A percentile compares a stretch with the other conserved stretches of the same genome.
Conservation (phyloP, 2,888 invertebrate genomes). For the Pterostichus madidus region DNA sequence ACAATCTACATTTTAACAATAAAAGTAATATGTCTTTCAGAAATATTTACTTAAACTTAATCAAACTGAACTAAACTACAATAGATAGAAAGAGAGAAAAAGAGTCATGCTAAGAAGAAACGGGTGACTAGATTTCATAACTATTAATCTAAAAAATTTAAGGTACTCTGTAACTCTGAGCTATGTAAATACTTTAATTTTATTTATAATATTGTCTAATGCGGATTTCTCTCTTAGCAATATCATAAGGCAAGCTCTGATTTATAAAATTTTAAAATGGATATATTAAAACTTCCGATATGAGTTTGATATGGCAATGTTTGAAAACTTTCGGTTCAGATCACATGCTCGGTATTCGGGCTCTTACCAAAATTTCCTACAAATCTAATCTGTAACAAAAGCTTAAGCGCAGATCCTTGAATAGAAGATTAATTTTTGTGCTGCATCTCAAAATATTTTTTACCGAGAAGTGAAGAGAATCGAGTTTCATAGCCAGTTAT, state of each 20-base stretch:
- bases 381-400: slow-evolving; percentile 47
- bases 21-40: slow-evolving; percentile 47
- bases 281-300: slow-evolving; percentile 63
- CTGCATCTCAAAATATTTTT: neutral
- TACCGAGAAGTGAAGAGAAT: slow-evolving; percentile 58
- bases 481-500: slow-evolving; percentile 33
- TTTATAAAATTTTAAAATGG: slow-evolving; percentile 61
- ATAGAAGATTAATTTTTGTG: slow-evolving; percentile 50
- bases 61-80: slow-evolving; percentile 51
- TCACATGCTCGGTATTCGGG: slow-evolving; percentile 46
- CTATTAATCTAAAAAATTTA: slow-evolving; percentile 47
- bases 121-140: slow-evolving; percentile 49
- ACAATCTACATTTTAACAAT: slow-evolving; percentile 29
- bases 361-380: slow-evolving; percentile 38
- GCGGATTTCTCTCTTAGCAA: slow-evolving; percentile 64
- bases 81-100: slow-evolving; percentile 54
- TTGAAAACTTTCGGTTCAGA: slow-evolving; percentile 48
- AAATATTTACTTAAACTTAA: slow-evolving; percentile 37
- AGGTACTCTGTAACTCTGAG: slow-evolving; percentile 61
- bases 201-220: slow-evolving; percentile 63
- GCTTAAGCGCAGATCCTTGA: slow-evolving; percentile 42
- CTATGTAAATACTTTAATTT: slow-evolving; percentile 49
- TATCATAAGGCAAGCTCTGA: slow-evolving; percentile 66
- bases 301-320: slow-evolving; percentile 64
- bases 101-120: slow-evolving; percentile 46